Evolutionary conservation across 2,797 vertebrate genomes (phyloP), one percentile per base, ranked within the genome.

Genomic region (Chaetodon trifasciatus): DNA sequence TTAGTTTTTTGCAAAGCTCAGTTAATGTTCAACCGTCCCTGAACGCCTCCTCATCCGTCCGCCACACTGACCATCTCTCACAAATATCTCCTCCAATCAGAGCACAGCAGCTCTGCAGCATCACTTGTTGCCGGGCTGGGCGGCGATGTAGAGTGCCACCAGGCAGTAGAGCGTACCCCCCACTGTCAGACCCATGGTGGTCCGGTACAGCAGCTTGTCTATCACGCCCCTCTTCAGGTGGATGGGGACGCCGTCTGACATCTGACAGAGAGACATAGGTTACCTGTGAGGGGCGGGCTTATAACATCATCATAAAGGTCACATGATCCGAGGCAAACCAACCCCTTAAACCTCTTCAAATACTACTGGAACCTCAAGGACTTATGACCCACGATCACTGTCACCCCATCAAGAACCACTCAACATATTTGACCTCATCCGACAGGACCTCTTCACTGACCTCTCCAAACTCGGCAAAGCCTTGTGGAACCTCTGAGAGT

Each of bases 151-250:
- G 62, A 99, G 94, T 1, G 97, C 98, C 65, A 99, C 79, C 74
- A 99, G 89, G 83, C 97, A 98, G 92, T 99, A 99, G 86, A 97
- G 88, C 75, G 95, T 94, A 72, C 98, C 98, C 32, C 98, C 98
- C 49, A 99, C 32, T 0, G 98, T 97, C 78, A 99, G 96, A 40
- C 97, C 97, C 98, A 99, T 97, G 40, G 98, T 99, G 94, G 97
- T 99, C 92, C 98, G 96, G 94, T 99, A 99, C 52, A 99, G 96
- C 68, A 99, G 95, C 79, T 87, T 95, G 93, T 99, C 98, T 32
- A 32, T 32, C 4, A 32, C 28, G 28, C 97, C 97, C 5, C 96
- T 92, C 86, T 99, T 99, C 93, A 99, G 89, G 86, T 99, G 97
- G 50, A 99, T 84, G 6, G 97, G 98, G 58, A 96, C 24, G 0